These are phyloP conservation scores for Ardeotis arabs DNA, from an alignment of 2,113 vertebrate genomes.

Conservation along the genomic window DNA sequence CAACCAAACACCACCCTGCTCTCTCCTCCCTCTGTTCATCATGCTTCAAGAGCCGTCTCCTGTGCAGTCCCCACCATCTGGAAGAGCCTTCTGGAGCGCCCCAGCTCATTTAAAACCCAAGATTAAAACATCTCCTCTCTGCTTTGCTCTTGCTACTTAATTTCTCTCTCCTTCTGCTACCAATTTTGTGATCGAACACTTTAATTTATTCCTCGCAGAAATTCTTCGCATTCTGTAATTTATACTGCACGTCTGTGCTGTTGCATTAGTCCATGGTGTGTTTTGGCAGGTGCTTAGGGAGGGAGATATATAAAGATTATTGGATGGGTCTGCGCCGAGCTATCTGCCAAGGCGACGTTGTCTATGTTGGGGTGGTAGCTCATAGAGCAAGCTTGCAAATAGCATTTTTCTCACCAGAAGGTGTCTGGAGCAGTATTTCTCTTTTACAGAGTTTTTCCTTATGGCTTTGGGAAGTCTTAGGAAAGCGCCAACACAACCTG, in stretches of 20 bases:
- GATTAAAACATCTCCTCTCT: conserved; percentile 33
- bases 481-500: neutral
- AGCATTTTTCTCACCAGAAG: neutral
- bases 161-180: conserved; percentile 52
- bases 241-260: neutral
- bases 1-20: neutral
- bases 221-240: conserved; percentile 37
- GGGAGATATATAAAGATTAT: conserved; percentile 53
- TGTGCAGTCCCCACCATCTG: neutral
- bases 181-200: conserved; percentile 43
- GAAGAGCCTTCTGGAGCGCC: conserved; percentile 1
- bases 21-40: neutral
- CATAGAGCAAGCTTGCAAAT: conserved; percentile 12
- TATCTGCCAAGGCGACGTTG: neutral
- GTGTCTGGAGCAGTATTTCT: neutral
- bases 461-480: neutral
- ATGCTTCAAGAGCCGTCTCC: neutral
- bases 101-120: neutral
- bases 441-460: neutral
- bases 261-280: neutral
- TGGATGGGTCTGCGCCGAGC: neutral
- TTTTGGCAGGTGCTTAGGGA: conserved; percentile 47
- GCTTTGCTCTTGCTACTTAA: conserved; percentile 28
- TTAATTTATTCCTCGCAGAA: conserved; percentile 65
- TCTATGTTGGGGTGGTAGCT: neutral